A percentile compares a stretch with the other conserved stretches of the same genome.
These are phyloP conservation scores for Conistra vaccinii DNA, from an alignment of 2,888 invertebrate species.

Conservation along the genomic window DNA sequence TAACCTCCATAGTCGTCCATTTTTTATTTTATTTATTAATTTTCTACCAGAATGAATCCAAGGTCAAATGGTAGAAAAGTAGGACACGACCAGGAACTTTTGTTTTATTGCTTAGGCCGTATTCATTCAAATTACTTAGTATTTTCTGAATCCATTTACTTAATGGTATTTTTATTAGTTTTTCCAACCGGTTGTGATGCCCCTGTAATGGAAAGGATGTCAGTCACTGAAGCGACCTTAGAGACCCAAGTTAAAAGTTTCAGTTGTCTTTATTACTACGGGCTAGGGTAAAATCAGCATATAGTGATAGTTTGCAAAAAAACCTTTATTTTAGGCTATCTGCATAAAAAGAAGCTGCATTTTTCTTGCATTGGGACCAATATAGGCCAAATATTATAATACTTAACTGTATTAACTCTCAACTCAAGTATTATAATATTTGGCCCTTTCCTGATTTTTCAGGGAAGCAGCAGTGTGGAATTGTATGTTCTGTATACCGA, in stretches of 20 bases:
- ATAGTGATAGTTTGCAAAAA: background rate
- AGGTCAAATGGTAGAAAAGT: background rate
- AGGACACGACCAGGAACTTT: conserved; percentile 5
- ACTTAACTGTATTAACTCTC: too few species aligned
- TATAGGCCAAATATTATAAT: too few species aligned
- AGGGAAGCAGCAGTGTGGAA: too few species aligned
- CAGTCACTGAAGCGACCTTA: background rate
- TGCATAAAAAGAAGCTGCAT: too few species aligned
- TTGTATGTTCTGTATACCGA: too few species aligned
- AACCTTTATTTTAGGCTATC: background rate
- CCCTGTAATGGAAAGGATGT: background rate
- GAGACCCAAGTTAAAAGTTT: background rate
- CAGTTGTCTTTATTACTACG: background rate
- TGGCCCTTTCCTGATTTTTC: background rate
- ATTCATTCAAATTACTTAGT: conserved; percentile 39
- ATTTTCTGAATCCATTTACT: conserved; percentile 31
- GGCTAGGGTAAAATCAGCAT: background rate
- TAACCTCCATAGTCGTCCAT: background rate
- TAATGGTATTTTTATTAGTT: conserved; percentile 51
- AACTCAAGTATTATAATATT: background rate
- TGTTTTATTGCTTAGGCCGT: conserved; percentile 31
- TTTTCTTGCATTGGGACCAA: too few species aligned
- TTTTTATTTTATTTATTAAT: too few species aligned
- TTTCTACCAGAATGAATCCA: conserved; percentile 1
- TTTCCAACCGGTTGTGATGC: conserved; percentile 2